Base-by-base conservation (phyloP, 2,797 vertebrate species). In the Leptoclinus maculatus region DNA sequence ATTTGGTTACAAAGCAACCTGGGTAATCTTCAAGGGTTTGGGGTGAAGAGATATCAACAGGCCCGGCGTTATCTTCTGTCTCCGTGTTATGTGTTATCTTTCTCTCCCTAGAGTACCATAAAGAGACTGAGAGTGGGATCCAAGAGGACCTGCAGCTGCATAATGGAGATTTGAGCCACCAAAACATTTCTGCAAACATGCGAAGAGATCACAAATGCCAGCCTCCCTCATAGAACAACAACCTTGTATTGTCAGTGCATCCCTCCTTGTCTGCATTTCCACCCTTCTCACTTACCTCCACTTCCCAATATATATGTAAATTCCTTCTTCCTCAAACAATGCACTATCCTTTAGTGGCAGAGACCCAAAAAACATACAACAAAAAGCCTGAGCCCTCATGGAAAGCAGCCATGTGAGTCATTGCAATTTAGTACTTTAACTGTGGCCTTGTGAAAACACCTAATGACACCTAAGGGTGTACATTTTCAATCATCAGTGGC, bases 261-360 rank as follows among this genome's bases (percentile, higher is more conserved):
- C 49, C 63, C 70, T 71, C 49, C 78, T 73, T 70, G 71, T 83
- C 77, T 82, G 79, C 71, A 51, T 78, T 87, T 83, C 80, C 57
- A 86, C 83, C 73, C 79, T 80, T 88, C 88, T 92, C 83, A 83
- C 87, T 93, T 93, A 85, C 89, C 87, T 84, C 81, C 62, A 62
- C 83, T 91, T 93, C 90, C 92, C 94, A 95, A 95, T 95, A 94
- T 95, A 95, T 94, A 95, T 95, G 95, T 94, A 95, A 95, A 95
- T 95, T 84, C n/a, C 41, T 53, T 29, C 66, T 89, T 89, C 87
- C 71, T 93, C 93, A 95, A 94, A 94, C 93, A 94, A 92, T 92
- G 83, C 87, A 90, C 87, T 90, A 92, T 95, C 89, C 84, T 86
- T 91, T 80, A 79, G 86, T 93, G 80, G 84, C 87, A 87, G 79